Evolutionary conservation across 2,113 vertebrate genomes (phyloP), one percentile per base, ranked within the genome.

Genomic region (Equus quagga): DNA sequence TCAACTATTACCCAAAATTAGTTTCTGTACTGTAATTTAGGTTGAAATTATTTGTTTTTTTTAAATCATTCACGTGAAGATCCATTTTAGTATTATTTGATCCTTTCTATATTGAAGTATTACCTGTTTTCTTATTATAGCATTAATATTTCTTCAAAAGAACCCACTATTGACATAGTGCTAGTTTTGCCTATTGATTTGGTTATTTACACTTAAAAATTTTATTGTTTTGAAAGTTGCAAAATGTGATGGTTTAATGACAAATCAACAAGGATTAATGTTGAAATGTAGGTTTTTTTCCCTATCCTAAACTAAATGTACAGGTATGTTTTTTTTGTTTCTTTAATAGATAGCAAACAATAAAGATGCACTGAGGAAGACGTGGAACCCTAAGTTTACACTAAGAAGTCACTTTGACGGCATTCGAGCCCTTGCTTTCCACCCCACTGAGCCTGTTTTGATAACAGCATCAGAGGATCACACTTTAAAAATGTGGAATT

Each of bases 401-500:
- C 99, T 99, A 98, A 99, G 99, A 98, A 99, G 99, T 98, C 99
- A 99, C 98, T 99, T 99, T 85, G 99, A 99, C 97, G 99, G 99
- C 95, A 99, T 99, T 97, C 99, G 99, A 80, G 99, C 99, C 76
- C 99, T 99, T 64, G 99, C 99, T 90, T 99, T 99, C 98, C 99
- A 99, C 98, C 99, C 99, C 0, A 96, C 99, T 96, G 99, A 99
- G 98, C 99, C 99, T 31, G 99, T 99, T 85, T 99, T 99, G 98
- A 98, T 99, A 99, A 99, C 99, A 7, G 99, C 99, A 41, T 99
- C 99, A 46, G 99, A 99, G 97, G 99, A 99, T 97, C 99, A 99
- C 98, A 99, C 99, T 0, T 99, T 99, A 95, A 99, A 99, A 98
- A 99, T 99, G 99, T 99, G 99, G 99, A 99, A 99, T 99, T 99